Conservation (phyloP, 2,888 invertebrate species). For the Leucophenga maculata region DNA sequence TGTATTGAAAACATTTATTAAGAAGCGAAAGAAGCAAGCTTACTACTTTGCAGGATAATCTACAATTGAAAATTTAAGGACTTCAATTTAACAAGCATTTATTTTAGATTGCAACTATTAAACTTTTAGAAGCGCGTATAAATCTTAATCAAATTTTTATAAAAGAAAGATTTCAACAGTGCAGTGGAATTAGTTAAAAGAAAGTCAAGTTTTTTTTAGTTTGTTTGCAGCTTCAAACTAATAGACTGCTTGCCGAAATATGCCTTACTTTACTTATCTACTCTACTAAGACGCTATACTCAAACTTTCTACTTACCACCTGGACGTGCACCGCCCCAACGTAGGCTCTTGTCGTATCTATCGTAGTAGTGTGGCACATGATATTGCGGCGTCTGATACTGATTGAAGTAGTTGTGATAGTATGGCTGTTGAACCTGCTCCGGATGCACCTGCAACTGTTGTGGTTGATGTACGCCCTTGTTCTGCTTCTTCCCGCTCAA, state of each 20-base stretch:
- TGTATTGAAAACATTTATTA: not conserved
- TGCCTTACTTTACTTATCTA: too few species aligned
- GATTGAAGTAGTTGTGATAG: constrained; percentile 62
- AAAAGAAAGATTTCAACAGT: too few species aligned
- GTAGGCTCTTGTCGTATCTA: constrained; percentile 70
- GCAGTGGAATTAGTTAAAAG: too few species aligned
- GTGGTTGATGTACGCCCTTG: constrained; percentile 56
- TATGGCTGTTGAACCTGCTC: constrained; percentile 60
- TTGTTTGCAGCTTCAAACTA: too few species aligned
- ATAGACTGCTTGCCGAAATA: too few species aligned
- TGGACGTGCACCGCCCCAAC: constrained; percentile 62
- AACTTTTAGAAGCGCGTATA: too few species aligned
- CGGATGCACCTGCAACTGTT: constrained; percentile 57
- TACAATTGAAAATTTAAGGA: too few species aligned
- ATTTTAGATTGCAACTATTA: too few species aligned
- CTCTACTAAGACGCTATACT: too few species aligned
- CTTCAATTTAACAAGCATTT: too few species aligned
- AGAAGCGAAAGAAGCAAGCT: not conserved
- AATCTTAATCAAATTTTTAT: too few species aligned
- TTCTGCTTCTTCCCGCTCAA: constrained; percentile 66
- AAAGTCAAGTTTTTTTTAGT: too few species aligned
- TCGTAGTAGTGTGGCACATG: constrained; percentile 63
- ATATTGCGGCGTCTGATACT: constrained; percentile 58
- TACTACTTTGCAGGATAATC: not conserved
- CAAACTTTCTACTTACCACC: constrained; percentile 46